Percentiles rank a stretch among this genome's conserved stretches.
phyloP scores from a whole-genome alignment of 1,140 invertebrate species.

The Lepidurus packardi region DNA sequence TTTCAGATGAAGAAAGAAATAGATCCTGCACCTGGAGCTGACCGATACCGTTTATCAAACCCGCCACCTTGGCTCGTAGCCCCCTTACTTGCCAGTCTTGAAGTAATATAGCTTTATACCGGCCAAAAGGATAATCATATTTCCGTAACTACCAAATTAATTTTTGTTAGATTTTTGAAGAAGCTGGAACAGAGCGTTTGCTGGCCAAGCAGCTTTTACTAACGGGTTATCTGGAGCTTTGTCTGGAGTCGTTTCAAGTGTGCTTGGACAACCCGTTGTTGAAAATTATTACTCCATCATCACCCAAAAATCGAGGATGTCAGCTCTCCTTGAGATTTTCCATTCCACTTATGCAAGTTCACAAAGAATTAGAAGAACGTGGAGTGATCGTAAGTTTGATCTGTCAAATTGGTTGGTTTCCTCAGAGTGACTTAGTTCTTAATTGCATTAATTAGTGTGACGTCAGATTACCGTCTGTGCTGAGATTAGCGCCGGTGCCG shows the following conservation, averaged over 20 bases:
- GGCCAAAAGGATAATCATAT: no score
- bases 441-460: conserved; percentile 47
- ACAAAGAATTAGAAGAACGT: conserved; percentile 47
- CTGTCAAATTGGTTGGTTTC: conserved; percentile 33
- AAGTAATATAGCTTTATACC: conserved; percentile 42
- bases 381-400: conserved; percentile 52
- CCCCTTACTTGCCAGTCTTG: conserved; percentile 49
- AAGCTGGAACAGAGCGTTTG: conserved; percentile 48
- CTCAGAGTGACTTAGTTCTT: conserved; percentile 33
- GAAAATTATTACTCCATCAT: conserved; percentile 51
- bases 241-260: conserved; percentile 27
- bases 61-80: conserved; percentile 51
- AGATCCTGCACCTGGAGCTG: conserved; percentile 47
- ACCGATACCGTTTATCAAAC: conserved; percentile 52
- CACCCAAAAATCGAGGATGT: conserved; percentile 51
- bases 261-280: conserved; percentile 35
- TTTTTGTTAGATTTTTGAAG: conserved; percentile 48
- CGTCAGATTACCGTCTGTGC: conserved; percentile 50
- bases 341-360: conserved; percentile 45
- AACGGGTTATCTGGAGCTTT: conserved; percentile 54
- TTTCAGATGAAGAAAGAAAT: conserved; percentile 45
- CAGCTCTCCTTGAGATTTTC: conserved; percentile 51
- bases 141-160: no score
- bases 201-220: conserved; percentile 50
- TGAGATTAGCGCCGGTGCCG: conserved; percentile 51